phyloP scores from a whole-genome alignment of 2,888 invertebrate species.

The Poecilus cupreus region DNA sequence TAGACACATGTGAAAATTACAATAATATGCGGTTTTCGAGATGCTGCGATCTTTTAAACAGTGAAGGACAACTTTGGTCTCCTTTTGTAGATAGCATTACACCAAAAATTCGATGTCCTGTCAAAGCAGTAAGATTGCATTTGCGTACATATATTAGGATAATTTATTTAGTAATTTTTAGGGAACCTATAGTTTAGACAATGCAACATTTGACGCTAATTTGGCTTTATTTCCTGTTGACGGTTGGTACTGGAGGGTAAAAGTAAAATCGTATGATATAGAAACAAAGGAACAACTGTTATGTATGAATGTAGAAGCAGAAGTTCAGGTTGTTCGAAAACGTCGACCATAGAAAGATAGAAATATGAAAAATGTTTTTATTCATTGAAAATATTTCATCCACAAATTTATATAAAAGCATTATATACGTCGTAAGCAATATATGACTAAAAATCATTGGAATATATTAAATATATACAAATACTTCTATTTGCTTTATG shows the following conservation, averaged over 20 bases:
- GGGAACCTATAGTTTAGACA: constrained; percentile 19
- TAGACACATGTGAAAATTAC: constrained; percentile 18
- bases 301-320: constrained; percentile 38
- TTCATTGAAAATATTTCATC: constrained; percentile 23
- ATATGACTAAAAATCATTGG: constrained; percentile 32
- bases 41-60: constrained; percentile 18
- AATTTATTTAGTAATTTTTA: neutral
- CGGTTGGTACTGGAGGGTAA: constrained; percentile 26
- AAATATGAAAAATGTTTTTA: constrained; percentile 24
- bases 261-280: constrained; percentile 6
- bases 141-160: too few species aligned
- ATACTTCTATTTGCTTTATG: constrained; percentile 34
- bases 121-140: constrained; percentile 27
- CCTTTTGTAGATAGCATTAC: constrained; percentile 33
- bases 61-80: constrained; percentile 11
- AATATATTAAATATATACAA: constrained; percentile 50
- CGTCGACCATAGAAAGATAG: neutral
- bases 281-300: constrained; percentile 6
- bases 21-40: neutral
- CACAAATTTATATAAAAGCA: constrained; percentile 20
- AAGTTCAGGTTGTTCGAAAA: neutral
- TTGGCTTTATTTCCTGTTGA: constrained; percentile 18
- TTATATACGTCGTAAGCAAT: constrained; percentile 40
- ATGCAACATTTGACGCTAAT: constrained; percentile 28
- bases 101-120: constrained; percentile 5